Base-by-base conservation (phyloP, 2,888 invertebrate genomes). In the Thecocarcelia acutangulata region DNA sequence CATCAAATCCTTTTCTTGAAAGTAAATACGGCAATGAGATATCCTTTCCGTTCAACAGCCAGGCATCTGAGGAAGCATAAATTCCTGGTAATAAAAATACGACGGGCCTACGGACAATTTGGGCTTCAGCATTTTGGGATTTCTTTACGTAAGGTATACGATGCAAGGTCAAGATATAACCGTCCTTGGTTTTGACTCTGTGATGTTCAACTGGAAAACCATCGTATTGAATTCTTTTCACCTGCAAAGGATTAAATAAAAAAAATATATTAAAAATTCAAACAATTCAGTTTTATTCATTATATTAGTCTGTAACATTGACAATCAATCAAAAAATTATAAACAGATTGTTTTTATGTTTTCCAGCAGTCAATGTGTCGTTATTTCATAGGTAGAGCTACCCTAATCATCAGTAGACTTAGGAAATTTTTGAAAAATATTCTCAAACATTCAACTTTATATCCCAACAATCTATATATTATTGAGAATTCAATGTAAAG, bases 131-230 rank as follows among this genome's bases (percentile, higher is more conserved):
- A 54, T 46, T 52, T 12, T 15, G 9, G 15, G 15, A 40, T 6
- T 84, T 83, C 72, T 87, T 85, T 44, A 87, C 80, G 76, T 86
- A 87, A 3, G 90, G 89, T 80, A 90, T 89, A 48, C 90, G 87
- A 70, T 90, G 90, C 69, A 90, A 52, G 8, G 86, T 88, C 50
- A 90, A 84, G 72, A 89, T 85, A 68, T 89, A 90, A 15, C 90
- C 90, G 64, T 90, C 90, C 81, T 87, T 86, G 2, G 90, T 90
- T 59, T 93, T 90, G 0, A 96, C 92, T 0, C 92, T 91, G 86
- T 96, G 96, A 73, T 85, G 86, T 83, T 90, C 96, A 64, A 88
- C 89, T 58, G 89, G 87, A 85, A 88, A 90, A 61, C 90, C 90
- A 80, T 90, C 90, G 64, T 87, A 87, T 68, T 87, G 87, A 40